Evolutionary conservation across 2,888 invertebrate genomes (phyloP).

Genomic region (Drosophila buzzatii): DNA sequence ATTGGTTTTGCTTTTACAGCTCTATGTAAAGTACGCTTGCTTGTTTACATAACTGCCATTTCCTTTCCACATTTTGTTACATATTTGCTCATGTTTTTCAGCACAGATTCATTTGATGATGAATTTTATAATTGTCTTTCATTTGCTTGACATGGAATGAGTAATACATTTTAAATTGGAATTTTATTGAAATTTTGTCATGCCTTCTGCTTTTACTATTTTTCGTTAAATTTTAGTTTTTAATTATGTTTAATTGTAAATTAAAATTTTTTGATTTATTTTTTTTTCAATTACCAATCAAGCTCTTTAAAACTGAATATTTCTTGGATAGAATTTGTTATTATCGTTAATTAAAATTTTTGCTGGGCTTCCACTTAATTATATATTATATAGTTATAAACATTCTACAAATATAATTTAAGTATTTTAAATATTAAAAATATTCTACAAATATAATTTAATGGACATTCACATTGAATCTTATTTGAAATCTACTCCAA

Average conservation of each 20-base stretch:
- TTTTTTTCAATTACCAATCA: no score
- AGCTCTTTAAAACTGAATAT: no score
- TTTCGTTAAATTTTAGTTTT: no score
- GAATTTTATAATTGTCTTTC: slow-evolving; percentile 1
- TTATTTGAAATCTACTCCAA: not conserved
- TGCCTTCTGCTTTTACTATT: not conserved
- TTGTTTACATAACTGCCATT: slow-evolving; percentile 28
- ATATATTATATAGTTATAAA: no score
- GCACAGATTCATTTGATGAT: slow-evolving; percentile 12
- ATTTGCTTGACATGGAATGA: not conserved
- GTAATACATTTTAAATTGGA: not conserved
- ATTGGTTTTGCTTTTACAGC: slow-evolving; percentile 46
- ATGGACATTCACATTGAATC: not conserved
- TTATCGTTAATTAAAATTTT: no score
- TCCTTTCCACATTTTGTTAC: not conserved
- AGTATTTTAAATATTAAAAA: not conserved
- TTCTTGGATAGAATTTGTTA: no score
- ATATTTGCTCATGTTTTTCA: slow-evolving; percentile 23
- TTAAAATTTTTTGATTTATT: no score
- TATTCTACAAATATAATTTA: not conserved
- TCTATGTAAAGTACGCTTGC: slow-evolving; percentile 9
- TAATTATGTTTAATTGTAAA: no score
- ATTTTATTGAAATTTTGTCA: not conserved
- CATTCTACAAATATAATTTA: not conserved
- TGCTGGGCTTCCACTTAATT: no score